Base-by-base conservation (phyloP, 92 coral and sea anemone genomes). In the Muricea muricata region DNA sequence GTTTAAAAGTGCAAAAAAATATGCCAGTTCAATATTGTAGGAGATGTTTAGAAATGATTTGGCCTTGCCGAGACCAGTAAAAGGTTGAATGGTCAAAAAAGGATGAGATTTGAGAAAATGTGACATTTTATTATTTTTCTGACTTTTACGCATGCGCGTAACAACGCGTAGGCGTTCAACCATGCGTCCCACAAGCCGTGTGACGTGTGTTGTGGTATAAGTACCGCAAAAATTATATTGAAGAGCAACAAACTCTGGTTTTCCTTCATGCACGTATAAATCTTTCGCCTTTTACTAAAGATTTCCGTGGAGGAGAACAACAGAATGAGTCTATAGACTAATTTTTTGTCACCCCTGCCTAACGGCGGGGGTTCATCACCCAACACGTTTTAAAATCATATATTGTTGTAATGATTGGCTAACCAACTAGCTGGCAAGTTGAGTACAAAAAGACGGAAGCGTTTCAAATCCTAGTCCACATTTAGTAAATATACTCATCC, bases 291-390 rank as follows among this genome's bases (percentile, higher is more conserved):
- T 91, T 91, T 91, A 91, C 93, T 90, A 90, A 92, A 92, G 91
- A 92, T 92, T 92, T 90, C 95, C 95, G 93, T 92, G 91, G 95
- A 92, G 94, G 94, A 92, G 93, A 92, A 92, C 93, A 92, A 90
- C 23, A 74, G 77, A 92, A 92, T 92, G 93, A 89, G 94, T 92
- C 94, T 92, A 92, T 94, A 92, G 95, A 94, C 98, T 75, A 94
- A 92, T 94, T 94, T 94, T 92, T 94, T 65, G 93, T 94, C 89
- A 91, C 95, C 95, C n/a, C 95, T 92, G 95, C 98, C 92, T 87
- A 70, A 8, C 57, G 91, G 97, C 93, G 93, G 97, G 97, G 97
- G 29, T 6, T 75, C n/a, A n/a, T n/a, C n/a, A n/a, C n/a, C n/a
- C n/a, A n/a, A n/a, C n/a, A n/a, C n/a, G n/a, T n/a, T n/a, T n/a